These are phyloP conservation scores for Anabacerthia variegaticeps DNA, from an alignment of 2,797 vertebrate species.

Conservation along the genomic window DNA sequence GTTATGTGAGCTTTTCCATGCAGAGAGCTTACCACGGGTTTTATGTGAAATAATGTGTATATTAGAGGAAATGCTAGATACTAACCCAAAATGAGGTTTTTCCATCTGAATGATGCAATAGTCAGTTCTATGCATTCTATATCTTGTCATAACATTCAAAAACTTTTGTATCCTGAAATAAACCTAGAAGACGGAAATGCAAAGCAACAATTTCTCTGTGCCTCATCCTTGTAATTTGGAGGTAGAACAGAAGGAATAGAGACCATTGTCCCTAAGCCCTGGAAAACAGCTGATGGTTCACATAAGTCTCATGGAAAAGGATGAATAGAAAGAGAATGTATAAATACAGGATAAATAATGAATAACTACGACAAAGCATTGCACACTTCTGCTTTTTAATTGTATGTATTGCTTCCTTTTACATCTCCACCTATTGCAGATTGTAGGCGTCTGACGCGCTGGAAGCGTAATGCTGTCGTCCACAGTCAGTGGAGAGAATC, in stretches of 20 bases:
- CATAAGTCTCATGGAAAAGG: background rate
- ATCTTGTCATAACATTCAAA: background rate
- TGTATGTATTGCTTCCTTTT: background rate
- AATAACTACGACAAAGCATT: background rate
- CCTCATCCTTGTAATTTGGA: background rate
- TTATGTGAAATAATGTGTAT: background rate
- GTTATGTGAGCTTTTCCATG: slow-evolving; percentile 6
- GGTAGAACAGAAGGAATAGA: background rate
- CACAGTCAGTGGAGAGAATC: background rate
- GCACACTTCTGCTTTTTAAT: background rate
- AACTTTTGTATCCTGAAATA: background rate
- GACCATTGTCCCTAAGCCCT: background rate
- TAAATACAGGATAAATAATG: background rate
- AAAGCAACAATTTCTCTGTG: background rate
- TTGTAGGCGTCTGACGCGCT: background rate
- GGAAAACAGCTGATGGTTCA: background rate
- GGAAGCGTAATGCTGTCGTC: background rate
- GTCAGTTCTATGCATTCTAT: background rate
- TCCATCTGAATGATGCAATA: background rate
- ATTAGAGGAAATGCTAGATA: slow-evolving; percentile 1
- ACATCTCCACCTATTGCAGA: background rate
- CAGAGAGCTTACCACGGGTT: background rate
- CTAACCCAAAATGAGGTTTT: background rate
- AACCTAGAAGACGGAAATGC: background rate
- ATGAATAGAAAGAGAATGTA: background rate